A percentile compares a stretch with the other conserved stretches of the same genome.
These are phyloP conservation scores for Pithys albifrons DNA, from an alignment of 2,113 vertebrate genomes.

Conservation along the genomic window DNA sequence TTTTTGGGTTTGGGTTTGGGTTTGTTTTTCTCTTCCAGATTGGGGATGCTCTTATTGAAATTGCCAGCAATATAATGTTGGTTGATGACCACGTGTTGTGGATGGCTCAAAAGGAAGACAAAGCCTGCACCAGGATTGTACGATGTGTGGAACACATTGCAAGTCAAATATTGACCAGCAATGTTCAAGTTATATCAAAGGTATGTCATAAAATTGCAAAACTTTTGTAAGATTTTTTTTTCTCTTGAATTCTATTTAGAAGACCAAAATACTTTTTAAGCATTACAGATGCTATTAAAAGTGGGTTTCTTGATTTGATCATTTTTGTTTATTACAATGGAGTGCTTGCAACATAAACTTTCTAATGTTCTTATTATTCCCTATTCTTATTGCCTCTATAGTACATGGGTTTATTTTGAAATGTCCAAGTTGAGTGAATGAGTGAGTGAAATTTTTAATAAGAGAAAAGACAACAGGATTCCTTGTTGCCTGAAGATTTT, in stretches of 20 bases:
- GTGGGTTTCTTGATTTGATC: background rate
- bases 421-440: background rate
- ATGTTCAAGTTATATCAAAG: conserved; percentile 83
- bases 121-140: conserved; percentile 88
- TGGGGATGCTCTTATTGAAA: conserved; percentile 82
- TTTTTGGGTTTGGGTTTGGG: background rate
- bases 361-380: background rate
- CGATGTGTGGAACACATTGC: conserved; percentile 86
- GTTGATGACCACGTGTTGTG: conserved; percentile 88
- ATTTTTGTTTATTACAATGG: background rate
- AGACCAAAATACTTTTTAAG: background rate
- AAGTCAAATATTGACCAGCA: conserved; percentile 73
- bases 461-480: background rate
- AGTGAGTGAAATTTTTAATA: background rate
- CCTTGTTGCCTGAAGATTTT: background rate
- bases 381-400: background rate
- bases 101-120: conserved; percentile 88
- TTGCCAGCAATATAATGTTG: conserved; percentile 89
- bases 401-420: background rate
- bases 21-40: conserved; percentile 64
- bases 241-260: background rate
- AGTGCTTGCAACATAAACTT: background rate
- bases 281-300: background rate
- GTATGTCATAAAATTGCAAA: conserved; percentile 64
- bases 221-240: background rate